Percentiles rank a stretch among this genome's conserved stretches.
Evolutionary conservation across 2,113 vertebrate genomes (phyloP).

Genomic region (Hirundichthys speculiger): DNA sequence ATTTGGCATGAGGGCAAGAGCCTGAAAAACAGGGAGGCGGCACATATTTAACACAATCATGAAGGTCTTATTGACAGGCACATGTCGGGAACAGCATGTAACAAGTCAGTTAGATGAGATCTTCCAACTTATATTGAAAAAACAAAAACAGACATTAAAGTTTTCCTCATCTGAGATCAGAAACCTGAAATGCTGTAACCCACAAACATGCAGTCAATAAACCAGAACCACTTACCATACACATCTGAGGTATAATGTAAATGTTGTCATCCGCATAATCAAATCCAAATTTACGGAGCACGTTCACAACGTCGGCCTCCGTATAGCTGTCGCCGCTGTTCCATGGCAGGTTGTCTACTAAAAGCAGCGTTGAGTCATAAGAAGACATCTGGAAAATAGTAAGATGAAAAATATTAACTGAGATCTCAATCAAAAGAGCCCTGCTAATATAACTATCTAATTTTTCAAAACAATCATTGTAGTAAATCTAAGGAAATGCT

Average conservation of each 20-base stretch:
- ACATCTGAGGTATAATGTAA: slow-evolving; percentile 33
- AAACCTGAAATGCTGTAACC: too few species aligned
- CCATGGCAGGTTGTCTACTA: slow-evolving; percentile 38
- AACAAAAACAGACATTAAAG: too few species aligned
- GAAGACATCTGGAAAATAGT: background rate
- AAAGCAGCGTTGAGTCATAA: accelerated
- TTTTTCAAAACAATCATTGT: too few species aligned
- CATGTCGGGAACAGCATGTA: too few species aligned
- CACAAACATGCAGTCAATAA: too few species aligned
- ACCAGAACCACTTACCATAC: slow-evolving; percentile 53
- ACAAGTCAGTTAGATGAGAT: background rate
- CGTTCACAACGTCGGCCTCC: slow-evolving; percentile 3
- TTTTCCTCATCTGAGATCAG: too few species aligned
- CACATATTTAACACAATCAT: background rate
- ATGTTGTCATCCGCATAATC: background rate
- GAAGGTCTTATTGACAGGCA: background rate
- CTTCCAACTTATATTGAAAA: too few species aligned
- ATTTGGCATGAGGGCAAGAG: slow-evolving; percentile 26
- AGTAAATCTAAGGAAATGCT: too few species aligned
- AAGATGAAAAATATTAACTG: background rate
- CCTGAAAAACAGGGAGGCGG: slow-evolving; percentile 36
- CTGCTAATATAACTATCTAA: too few species aligned
- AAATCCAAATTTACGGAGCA: slow-evolving; percentile 42
- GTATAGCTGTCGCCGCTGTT: slow-evolving; percentile 23
- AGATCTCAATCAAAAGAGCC: too few species aligned